Percentiles rank a stretch among this genome's conserved stretches.
phyloP scores from a whole-genome alignment of 2,113 vertebrate species.

The Chaetodon trifascialis region DNA sequence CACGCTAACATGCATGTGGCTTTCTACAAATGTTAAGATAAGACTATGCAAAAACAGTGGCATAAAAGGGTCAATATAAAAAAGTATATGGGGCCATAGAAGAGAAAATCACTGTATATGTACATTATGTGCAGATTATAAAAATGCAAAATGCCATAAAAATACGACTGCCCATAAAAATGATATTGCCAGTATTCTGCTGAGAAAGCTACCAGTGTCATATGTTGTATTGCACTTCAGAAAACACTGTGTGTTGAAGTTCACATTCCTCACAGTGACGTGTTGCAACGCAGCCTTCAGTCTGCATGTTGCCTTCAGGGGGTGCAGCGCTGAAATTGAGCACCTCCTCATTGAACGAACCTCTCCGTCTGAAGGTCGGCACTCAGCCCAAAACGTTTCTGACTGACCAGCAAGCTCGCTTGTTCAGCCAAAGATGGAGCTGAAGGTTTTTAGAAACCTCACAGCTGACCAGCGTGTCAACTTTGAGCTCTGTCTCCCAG shows the following conservation, averaged over 20 bases:
- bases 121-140: no score
- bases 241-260: neutral
- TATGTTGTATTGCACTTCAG: no score
- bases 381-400: constrained; percentile 28
- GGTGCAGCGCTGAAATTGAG: constrained; percentile 62
- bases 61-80: no score
- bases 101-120: no score
- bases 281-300: constrained; percentile 72
- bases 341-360: constrained; percentile 59
- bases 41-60: no score
- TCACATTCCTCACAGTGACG: constrained; percentile 76
- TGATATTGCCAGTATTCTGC: no score
- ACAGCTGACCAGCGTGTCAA: constrained; percentile 46
- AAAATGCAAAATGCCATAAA: no score
- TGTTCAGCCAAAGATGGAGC: constrained; percentile 5
- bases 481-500: neutral
- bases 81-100: no score
- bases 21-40: constrained; percentile 14
- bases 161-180: no score
- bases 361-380: constrained; percentile 36
- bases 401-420: neutral
- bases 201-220: no score
- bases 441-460: constrained; percentile 6
- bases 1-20: constrained; percentile 1
- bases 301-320: constrained; percentile 63